Conservation (phyloP, 2,888 invertebrate genomes). For the Agrilus cyanescens region DNA sequence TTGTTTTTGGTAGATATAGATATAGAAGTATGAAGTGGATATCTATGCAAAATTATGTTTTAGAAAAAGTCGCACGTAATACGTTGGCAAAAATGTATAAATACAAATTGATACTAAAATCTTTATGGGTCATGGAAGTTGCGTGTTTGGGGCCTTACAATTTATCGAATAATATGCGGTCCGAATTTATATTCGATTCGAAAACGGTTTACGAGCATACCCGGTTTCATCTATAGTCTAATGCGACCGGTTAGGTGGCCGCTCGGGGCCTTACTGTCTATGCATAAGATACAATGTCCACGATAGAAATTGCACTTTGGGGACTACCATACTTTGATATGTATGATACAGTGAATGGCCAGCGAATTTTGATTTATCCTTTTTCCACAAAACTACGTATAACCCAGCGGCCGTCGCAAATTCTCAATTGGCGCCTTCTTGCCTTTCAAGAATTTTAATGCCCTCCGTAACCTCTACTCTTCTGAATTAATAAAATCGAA, state of each 20-base stretch:
- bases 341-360: slow-evolving; percentile 35
- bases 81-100: no score
- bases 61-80: no score
- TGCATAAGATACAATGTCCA: slow-evolving; percentile 28
- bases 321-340: slow-evolving; percentile 25
- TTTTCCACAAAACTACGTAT: slow-evolving; percentile 23
- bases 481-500: no score
- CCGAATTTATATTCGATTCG: slow-evolving; percentile 33
- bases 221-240: slow-evolving; percentile 38
- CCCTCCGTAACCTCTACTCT: no score
- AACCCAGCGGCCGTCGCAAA: slow-evolving; percentile 1
- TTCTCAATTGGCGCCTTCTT: no score
- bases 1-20: no score
- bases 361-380: slow-evolving; percentile 29
- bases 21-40: no score
- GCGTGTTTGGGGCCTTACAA: slow-evolving; percentile 28
- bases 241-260: slow-evolving; percentile 33
- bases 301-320: slow-evolving; percentile 25
- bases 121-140: slow-evolving; percentile 11
- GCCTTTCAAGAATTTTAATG: no score
- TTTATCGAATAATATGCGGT: slow-evolving; percentile 33
- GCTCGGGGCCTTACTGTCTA: slow-evolving; percentile 22
- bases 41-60: no score
- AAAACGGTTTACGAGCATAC: slow-evolving; percentile 30
- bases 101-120: no score